Evolutionary conservation across 2,113 vertebrate genomes (phyloP).

Genomic region (Oryctolagus cuniculus): DNA sequence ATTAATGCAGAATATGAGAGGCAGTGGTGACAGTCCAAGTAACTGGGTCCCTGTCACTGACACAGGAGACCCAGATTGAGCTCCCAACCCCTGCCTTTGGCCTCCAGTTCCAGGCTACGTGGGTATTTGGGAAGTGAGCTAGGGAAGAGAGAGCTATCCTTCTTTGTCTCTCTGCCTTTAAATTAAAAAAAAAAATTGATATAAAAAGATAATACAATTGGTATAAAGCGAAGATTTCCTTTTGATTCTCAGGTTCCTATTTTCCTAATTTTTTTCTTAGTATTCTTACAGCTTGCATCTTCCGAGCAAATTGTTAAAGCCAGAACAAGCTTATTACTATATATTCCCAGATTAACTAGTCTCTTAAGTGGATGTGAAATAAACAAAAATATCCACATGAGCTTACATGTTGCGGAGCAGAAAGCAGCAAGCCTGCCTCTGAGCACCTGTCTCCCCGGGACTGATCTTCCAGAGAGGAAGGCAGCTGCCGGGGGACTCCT

Average conservation of each 20-base stretch:
- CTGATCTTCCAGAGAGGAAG: neutral
- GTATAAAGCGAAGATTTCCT: neutral
- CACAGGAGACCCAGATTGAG: no score
- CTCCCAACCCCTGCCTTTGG: no score
- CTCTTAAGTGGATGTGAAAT: neutral
- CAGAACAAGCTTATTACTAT: neutral
- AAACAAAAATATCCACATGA: neutral
- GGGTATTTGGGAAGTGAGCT: no score
- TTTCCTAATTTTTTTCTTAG: slow-evolving; percentile 15
- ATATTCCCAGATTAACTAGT: neutral
- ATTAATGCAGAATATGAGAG: no score
- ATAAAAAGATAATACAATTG: neutral
- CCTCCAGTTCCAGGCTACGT: no score
- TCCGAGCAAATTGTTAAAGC: slow-evolving; percentile 29
- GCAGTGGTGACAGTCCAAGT: neutral
- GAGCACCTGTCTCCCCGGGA: fast-evolving
- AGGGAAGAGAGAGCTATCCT: no score
- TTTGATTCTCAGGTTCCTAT: neutral
- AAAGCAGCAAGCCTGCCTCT: neutral
- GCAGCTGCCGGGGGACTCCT: fast-evolving
- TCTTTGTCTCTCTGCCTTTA: no score
- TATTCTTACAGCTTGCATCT: neutral
- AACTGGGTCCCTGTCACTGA: no score
- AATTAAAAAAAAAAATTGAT: no score
- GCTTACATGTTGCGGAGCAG: neutral